Evolutionary conservation across 2,888 invertebrate species (phyloP), one percentile per base, ranked within the genome.

Genomic region (Drosophila nigricruria): DNA sequence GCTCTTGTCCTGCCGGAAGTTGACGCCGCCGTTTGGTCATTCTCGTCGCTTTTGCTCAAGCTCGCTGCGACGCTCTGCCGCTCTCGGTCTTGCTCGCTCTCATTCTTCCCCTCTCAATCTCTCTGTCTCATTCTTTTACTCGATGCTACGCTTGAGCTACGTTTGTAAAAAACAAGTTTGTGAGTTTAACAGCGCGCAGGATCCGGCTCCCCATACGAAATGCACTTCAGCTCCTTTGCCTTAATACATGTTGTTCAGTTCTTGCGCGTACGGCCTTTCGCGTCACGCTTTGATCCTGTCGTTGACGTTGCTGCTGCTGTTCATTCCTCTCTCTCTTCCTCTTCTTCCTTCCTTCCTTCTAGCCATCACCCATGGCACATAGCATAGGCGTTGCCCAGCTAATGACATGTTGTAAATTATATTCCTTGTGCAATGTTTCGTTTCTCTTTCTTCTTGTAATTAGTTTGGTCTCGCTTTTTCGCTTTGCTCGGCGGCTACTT

Each of bases 251-350:
- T 67, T 72, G 66, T 65, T 67, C 38, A 73, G 75, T 63, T 42
- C 57, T 67, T 73, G 76, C 75, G 79, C 79, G 64, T 57, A 72
- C 76, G 67, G 76, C 72, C 73, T 65, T 40, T 67, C 70, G 75
- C 70, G 88, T 89, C 85, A 89, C 85, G 88, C 89, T 88, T 89
- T 89, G 89, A 83, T 88, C 88, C 88, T 89, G 79, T 84, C 89
- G 43, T 43, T 50, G 49, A 18, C 32, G 18, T 38, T 57, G 30
- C 64, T 49, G 60, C 32, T 43, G 27, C 20, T 18, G 40, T 38
- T 50, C 36, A 10, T 36, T 38, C 38, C 38, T 30, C 53, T 34
- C 18, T 49, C 30, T 32, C 8, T 34, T 54, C n/a, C 53, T 73
- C 34, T 50, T 49, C 50, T 38, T 32, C 10, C 32, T 23, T 10